These are phyloP conservation scores for Blastobasis adustella DNA, from an alignment of 2,888 invertebrate genomes.

Conservation along the genomic window DNA sequence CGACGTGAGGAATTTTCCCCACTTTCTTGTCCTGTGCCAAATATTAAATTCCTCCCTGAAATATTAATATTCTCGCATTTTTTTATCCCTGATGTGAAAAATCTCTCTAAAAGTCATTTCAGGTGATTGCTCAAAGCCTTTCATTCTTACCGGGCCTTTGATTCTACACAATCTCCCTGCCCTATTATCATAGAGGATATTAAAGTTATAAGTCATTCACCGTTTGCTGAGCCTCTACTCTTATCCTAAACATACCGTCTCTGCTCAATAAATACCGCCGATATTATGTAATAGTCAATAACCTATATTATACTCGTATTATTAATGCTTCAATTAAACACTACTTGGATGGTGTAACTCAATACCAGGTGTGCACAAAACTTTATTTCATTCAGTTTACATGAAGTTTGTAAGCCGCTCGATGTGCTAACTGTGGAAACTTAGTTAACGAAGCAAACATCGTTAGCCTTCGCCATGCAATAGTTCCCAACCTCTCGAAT, in stretches of 20 bases:
- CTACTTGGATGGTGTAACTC: constrained; percentile 11
- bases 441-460: constrained; percentile 50
- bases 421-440: constrained; percentile 39
- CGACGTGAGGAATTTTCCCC: constrained; percentile 36
- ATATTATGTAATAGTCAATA: too few species aligned
- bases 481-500: constrained; percentile 20
- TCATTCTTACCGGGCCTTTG: constrained; percentile 27
- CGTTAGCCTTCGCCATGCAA: constrained; percentile 33
- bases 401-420: constrained; percentile 31
- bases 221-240: too few species aligned
- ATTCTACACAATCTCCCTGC: neutral
- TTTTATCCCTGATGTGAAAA: constrained; percentile 29
- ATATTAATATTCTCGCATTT: constrained; percentile 55
- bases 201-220: too few species aligned
- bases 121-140: constrained; percentile 50
- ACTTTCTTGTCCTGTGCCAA: constrained; percentile 45
- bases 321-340: too few species aligned
- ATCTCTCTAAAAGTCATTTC: constrained; percentile 42
- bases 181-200: too few species aligned
- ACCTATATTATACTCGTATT: too few species aligned
- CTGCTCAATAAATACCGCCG: too few species aligned
- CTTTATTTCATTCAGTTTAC: constrained; percentile 28
- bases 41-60: constrained; percentile 52
- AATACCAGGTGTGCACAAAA: constrained; percentile 27
- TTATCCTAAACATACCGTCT: too few species aligned